Percentiles rank a stretch among this genome's conserved stretches.
Conservation (phyloP, 2,888 invertebrate species). For the Sphinx pinastri region DNA sequence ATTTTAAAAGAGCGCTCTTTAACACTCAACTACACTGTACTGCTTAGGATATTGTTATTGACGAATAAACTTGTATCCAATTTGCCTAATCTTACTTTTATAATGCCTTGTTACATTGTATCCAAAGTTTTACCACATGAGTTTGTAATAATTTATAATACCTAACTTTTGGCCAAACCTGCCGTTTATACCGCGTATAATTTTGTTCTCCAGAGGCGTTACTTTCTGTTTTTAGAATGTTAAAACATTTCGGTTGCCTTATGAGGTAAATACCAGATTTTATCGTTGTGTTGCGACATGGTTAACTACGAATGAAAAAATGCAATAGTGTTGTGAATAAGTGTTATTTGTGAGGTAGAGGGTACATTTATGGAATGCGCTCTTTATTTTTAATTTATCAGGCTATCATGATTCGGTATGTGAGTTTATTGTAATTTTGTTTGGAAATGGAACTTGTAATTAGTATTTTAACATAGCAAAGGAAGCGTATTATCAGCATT, state of each 20-base stretch:
- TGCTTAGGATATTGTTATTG: constrained; percentile 28
- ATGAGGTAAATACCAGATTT: constrained; percentile 25
- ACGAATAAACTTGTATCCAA: constrained; percentile 31
- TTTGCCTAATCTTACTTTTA: constrained; percentile 31
- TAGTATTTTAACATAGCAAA: neutral
- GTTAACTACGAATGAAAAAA: constrained; percentile 28
- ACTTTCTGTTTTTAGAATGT: constrained; percentile 13
- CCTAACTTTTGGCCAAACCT: constrained; percentile 19
- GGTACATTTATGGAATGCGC: constrained; percentile 4
- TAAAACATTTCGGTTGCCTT: constrained; percentile 25
- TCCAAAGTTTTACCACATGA: constrained; percentile 20
- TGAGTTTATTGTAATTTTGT: neutral
- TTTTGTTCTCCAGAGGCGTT: constrained; percentile 23
- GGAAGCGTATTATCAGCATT: neutral
- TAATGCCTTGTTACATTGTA: constrained; percentile 28
- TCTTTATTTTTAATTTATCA: neutral
- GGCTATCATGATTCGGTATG: neutral
- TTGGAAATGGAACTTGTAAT: neutral
- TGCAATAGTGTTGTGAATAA: constrained; percentile 10
- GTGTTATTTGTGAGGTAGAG: constrained; percentile 2
- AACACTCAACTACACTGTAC: constrained; percentile 19
- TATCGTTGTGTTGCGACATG: constrained; percentile 25
- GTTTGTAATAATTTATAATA: constrained; percentile 26
- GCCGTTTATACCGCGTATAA: constrained; percentile 4
- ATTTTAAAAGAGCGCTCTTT: neutral